Base-by-base conservation (phyloP, 2,888 invertebrate genomes). In the Diadromus collaris region DNA sequence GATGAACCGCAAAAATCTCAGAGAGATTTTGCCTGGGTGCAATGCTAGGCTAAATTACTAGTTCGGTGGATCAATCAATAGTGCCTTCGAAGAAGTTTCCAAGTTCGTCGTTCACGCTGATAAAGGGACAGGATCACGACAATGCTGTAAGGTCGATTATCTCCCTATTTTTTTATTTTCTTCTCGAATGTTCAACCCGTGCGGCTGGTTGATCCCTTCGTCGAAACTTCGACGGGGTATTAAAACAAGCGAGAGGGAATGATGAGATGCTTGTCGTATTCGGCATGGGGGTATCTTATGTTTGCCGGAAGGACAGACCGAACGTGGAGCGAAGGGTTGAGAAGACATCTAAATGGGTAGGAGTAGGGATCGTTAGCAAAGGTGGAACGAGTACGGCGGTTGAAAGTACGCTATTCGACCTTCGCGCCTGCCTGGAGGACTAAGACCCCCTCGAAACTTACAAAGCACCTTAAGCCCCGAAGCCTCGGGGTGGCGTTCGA, bases 391-490 rank as follows among this genome's bases (percentile, higher is more conserved):
- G 63, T 78, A 65, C 61, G 16, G 56, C 21, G 68, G 67, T 38
- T 48, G 60, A 44, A 65, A 72, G 51, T 70, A 79, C 71, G 70
- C 44, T 27, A 69, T 74, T 77, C 81, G 79, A 74, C 69, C 73
- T 79, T 73, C 46, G 69, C 63, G 72, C 74, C 27, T 51, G 69
- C 51, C 46, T 54, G 65, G 69, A 76, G 76, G 68, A 76, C 71
- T 76, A 83, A 82, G 72, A 83, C 72, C 77, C 80, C 73, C 74
- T 78, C 67, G 78, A 81, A 83, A 84, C 78, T 83, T 80, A 82
- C 82, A 82, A n/a, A 83, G 83, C 82, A 78, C 82, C 78, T 80
- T 82, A 82, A 83, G 83, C 83, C 77, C 72, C 74, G 74, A 76
- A 78, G 78, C 79, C 78, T 74, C 51, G 75, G 74, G 56, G 56